A percentile compares a stretch with the other conserved stretches of the same genome.
Evolutionary conservation across 2,797 vertebrate genomes (phyloP).

Genomic region (Falco berigora): DNA sequence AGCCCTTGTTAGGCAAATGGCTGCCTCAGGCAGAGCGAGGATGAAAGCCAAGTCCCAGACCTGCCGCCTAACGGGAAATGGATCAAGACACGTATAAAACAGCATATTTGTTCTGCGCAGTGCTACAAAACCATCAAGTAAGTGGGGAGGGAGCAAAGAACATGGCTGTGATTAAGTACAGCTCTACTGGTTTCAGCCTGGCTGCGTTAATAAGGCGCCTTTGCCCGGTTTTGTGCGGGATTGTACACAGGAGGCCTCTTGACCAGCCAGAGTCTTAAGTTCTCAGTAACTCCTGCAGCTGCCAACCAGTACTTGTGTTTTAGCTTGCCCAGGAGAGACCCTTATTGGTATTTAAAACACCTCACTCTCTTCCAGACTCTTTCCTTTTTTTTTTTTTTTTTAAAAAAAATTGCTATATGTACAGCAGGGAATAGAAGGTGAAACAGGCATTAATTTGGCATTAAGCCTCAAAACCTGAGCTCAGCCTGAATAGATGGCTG

Average conservation of each 20-base stretch:
- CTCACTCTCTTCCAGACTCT: background rate
- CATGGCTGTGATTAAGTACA: background rate
- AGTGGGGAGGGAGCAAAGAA: background rate
- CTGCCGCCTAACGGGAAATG: background rate
- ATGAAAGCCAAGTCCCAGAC: background rate
- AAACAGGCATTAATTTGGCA: background rate
- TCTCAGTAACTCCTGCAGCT: constrained; percentile 15
- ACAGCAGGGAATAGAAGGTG: background rate
- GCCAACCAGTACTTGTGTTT: background rate
- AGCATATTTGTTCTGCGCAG: background rate
- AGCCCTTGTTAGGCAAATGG: background rate
- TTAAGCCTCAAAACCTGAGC: background rate
- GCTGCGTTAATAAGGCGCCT: background rate
- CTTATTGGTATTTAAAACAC: constrained; percentile 6
- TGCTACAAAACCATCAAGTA: background rate
- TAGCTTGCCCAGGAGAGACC: background rate
- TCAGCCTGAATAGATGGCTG: background rate
- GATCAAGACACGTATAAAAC: background rate
- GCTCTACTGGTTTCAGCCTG: background rate
- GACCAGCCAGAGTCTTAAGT: background rate
- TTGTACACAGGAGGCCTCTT: constrained; percentile 12
- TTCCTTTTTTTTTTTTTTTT: background rate
- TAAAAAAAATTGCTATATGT: background rate
- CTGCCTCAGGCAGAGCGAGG: background rate
- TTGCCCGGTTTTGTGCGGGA: background rate